phyloP scores from a whole-genome alignment of 2,113 vertebrate species.

The Neogobius melanostomus region DNA sequence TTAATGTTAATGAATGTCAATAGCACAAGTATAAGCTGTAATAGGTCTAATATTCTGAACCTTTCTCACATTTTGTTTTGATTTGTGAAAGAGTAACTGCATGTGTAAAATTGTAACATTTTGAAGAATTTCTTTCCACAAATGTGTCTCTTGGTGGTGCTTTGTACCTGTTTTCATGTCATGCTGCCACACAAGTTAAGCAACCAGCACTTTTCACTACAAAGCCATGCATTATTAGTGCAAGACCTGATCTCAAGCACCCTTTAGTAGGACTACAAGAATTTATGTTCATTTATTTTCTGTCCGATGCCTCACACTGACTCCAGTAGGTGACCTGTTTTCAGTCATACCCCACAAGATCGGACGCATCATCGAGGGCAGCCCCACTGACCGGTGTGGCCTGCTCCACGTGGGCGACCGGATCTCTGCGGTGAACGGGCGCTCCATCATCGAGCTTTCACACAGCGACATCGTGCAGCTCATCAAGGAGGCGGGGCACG shows the following conservation, averaged over 20 bases:
- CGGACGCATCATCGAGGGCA: constrained; percentile 93
- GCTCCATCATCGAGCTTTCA: constrained; percentile 91
- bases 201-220: no score
- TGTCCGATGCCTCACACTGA: neutral
- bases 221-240: no score
- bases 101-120: no score
- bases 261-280: neutral
- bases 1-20: neutral
- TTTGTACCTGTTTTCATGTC: no score
- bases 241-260: neutral
- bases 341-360: constrained; percentile 98
- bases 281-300: neutral
- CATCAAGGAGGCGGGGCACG: constrained; percentile 92
- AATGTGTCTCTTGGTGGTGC: no score
- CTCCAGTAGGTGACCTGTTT: constrained; percentile 24
- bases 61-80: no score
- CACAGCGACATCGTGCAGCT: constrained; percentile 96
- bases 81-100: no score
- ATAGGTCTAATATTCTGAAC: neutral
- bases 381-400: constrained; percentile 93
- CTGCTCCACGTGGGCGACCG: constrained; percentile 93
- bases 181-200: no score
- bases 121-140: no score
- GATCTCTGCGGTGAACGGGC: constrained; percentile 93
- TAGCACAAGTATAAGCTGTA: neutral